These are phyloP conservation scores for Parapsyche elsis DNA, from an alignment of 1,140 invertebrate species.

Conservation along the genomic window DNA sequence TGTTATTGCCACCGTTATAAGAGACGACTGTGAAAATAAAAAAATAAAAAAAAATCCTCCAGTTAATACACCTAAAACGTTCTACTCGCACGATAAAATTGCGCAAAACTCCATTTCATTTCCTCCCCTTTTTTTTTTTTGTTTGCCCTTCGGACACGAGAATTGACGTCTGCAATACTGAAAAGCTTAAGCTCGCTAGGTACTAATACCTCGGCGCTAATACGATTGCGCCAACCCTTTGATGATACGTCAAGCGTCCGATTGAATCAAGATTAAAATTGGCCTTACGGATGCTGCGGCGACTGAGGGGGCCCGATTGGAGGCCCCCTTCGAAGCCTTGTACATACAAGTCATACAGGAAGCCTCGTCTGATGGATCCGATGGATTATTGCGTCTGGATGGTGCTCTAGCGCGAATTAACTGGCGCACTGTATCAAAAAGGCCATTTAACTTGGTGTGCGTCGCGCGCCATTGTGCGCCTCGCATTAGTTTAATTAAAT, in stretches of 20 bases:
- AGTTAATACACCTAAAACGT: slow-evolving; percentile 43
- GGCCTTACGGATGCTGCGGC: too few species aligned
- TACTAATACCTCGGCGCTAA: background rate
- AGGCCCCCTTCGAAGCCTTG: too few species aligned
- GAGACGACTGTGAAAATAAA: background rate
- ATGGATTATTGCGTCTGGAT: slow-evolving; percentile 17
- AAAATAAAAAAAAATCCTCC: slow-evolving; percentile 34
- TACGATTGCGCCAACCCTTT: background rate
- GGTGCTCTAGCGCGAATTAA: background rate
- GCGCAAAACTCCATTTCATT: background rate
- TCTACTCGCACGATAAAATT: background rate
- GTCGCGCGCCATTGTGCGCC: slow-evolving; percentile 50
- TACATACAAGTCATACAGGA: too few species aligned
- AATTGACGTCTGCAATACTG: background rate
- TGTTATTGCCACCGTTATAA: slow-evolving; percentile 24
- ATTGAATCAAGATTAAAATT: background rate
- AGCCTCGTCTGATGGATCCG: background rate
- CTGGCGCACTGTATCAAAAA: slow-evolving; percentile 54
- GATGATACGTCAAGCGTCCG: background rate
- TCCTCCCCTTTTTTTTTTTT: background rate
- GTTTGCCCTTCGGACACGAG: too few species aligned
- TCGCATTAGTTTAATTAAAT: slow-evolving; percentile 57
- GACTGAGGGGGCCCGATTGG: too few species aligned
- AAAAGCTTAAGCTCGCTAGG: background rate
- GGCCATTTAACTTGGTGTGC: slow-evolving; percentile 54